Percentiles rank a stretch among this genome's conserved stretches.
Evolutionary conservation across 2,113 vertebrate genomes (phyloP).

Genomic region (Cnemophilus loriae): DNA sequence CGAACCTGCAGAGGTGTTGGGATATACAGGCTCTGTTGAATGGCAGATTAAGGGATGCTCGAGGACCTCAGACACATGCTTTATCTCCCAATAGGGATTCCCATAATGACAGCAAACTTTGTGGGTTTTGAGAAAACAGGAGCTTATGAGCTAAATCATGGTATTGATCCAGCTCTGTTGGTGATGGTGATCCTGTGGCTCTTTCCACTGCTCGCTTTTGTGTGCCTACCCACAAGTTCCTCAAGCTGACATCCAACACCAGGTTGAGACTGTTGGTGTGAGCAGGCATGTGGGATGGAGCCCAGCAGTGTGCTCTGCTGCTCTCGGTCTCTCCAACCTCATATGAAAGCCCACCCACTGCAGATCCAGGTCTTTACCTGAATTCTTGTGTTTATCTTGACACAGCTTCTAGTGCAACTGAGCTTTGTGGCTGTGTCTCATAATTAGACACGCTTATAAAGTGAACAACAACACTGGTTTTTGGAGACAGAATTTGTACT

Average conservation of each 20-base stretch:
- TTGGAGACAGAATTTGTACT: background rate
- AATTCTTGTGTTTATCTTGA: background rate
- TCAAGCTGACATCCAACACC: rapidly evolving
- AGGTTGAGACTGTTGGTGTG: background rate
- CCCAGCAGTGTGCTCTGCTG: background rate
- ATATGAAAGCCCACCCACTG: background rate
- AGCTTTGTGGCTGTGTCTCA: background rate
- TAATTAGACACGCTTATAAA: background rate
- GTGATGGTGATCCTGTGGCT: background rate
- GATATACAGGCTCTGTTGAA: background rate
- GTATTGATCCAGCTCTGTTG: background rate
- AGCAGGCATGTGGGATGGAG: rapidly evolving
- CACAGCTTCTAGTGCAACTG: background rate
- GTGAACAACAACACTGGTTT: rapidly evolving
- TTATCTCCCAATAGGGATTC: background rate
- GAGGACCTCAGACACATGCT: background rate
- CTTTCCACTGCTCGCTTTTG: background rate
- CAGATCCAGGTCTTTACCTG: background rate
- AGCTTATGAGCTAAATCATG: background rate
- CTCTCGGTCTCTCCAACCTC: rapidly evolving
- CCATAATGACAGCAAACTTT: background rate
- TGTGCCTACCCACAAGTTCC: background rate
- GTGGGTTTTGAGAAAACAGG: background rate
- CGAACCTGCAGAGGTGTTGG: background rate
- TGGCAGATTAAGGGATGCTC: background rate